phyloP scores from a whole-genome alignment of 2,113 vertebrate species.

The Asarcornis scutulata region DNA sequence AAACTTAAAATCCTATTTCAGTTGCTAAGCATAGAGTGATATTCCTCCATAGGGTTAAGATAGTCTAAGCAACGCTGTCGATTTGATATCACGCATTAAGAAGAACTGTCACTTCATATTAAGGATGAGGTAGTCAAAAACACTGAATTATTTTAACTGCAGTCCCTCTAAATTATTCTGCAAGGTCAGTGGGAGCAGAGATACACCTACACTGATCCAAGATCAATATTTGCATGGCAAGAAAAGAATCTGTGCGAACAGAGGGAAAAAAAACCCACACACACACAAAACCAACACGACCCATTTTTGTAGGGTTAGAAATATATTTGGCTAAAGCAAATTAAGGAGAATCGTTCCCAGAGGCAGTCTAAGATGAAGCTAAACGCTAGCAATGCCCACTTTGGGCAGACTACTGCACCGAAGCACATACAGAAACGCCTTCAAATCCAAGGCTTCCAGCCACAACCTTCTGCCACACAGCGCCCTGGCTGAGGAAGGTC shows the following conservation, averaged over 20 bases:
- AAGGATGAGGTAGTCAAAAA: not conserved
- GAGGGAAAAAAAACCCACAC: rapidly evolving
- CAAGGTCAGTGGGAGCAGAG: not conserved
- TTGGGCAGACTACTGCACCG: not conserved
- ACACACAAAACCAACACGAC: rapidly evolving
- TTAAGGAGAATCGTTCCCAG: not conserved
- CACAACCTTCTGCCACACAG: not conserved
- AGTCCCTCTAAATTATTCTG: not conserved
- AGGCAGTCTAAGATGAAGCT: rapidly evolving
- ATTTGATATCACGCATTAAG: not conserved
- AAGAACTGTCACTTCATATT: not conserved
- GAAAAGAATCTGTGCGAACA: not conserved
- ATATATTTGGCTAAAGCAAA: not conserved
- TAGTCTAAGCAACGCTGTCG: not conserved
- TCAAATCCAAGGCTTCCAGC: not conserved
- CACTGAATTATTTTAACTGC: not conserved
- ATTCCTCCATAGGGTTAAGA: not conserved
- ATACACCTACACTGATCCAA: not conserved
- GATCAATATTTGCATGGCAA: not conserved
- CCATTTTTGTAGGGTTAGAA: not conserved
- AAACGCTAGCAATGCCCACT: not conserved
- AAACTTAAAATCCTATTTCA: not conserved
- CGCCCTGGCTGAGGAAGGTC: not conserved
- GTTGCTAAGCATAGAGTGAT: not conserved
- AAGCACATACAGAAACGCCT: not conserved